Evolutionary conservation across 92 coral and sea anemone genomes (phyloP), one percentile per base, ranked within the genome.

Genomic region (Palythoa heliodiscus): DNA sequence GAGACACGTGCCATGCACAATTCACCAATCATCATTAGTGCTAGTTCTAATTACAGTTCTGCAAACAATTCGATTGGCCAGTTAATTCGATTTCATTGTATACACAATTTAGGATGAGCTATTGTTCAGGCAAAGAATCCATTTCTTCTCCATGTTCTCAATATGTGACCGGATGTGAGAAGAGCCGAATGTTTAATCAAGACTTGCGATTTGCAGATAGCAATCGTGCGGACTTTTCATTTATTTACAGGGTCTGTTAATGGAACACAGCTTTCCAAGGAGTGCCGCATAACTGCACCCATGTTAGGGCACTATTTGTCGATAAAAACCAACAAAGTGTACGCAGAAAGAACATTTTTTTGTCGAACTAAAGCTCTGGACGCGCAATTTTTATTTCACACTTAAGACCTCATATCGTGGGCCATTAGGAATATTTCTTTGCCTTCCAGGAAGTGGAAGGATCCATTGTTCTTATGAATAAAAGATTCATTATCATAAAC

Each of bases 1-100:
- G 25, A 58, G 93, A 90, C 93, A 90, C 93, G 93, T 90, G 93
- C 93, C 93, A 25, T 29, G 53, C 76, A 90, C 93, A 90, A 90
- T 86, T 76, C 90, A 86, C 88, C 90, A 86, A 85, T 78, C 88
- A 87, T 77, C 81, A 87, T 90, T 90, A 90, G 83, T 87, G 86
- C 91, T 83, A 74, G 93, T 82, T 87, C 93, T 87, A 90, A 90
- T 90, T 87, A 87, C 93, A 88, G 85, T 70, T 83, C 91, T 70
- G 70, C 93, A 83, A 87, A 90, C 85, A 90, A 90, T 87, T 71
- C 90, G 82, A 90, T 90, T 87, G 93, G 93, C 77, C 87, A 72
- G 88, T 88, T 90, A 90, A 90, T 83, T 82, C 91, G 88, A 90
- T 90, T 87, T 90, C 86, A 78, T 90, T 90, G 93, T 90, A 87